Percentiles rank a stretch among this genome's conserved stretches.
Conservation (phyloP, 2,797 vertebrate genomes). For the Platalea minor region DNA sequence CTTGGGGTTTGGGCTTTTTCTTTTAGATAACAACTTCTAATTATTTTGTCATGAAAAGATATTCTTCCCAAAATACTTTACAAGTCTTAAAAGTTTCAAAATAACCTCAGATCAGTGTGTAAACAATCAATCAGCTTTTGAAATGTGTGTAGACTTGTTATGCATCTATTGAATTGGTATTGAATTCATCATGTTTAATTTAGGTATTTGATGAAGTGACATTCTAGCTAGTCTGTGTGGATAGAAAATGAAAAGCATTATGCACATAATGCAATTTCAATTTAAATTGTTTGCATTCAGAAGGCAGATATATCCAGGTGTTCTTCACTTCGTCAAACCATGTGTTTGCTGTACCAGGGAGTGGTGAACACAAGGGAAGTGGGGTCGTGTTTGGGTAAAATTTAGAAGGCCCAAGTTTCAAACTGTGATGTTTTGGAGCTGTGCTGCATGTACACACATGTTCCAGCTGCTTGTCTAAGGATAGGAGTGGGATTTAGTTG, state of each 20-base stretch:
- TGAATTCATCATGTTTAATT: background rate
- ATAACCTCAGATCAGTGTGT: background rate
- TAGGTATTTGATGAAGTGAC: background rate
- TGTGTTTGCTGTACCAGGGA: background rate
- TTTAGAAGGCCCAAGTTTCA: background rate
- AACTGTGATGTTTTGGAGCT: background rate
- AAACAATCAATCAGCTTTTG: background rate
- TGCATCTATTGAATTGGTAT: background rate
- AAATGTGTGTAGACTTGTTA: background rate
- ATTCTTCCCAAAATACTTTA: background rate
- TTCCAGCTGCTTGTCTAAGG: background rate
- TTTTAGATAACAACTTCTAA: background rate
- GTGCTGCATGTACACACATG: fast-evolving
- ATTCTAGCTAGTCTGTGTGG: background rate
- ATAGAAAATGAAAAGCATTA: background rate
- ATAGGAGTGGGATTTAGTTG: background rate
- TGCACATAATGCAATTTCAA: background rate
- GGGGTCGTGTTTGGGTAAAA: background rate
- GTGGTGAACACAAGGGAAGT: background rate
- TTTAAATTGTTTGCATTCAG: background rate
- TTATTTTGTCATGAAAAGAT: background rate
- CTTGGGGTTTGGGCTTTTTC: background rate
- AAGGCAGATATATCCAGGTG: background rate
- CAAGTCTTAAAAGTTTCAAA: background rate
- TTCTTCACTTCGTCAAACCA: background rate